Evolutionary conservation across 1,140 invertebrate genomes (phyloP), one percentile per base, ranked within the genome.

Genomic region (Drosophila santomea): DNA sequence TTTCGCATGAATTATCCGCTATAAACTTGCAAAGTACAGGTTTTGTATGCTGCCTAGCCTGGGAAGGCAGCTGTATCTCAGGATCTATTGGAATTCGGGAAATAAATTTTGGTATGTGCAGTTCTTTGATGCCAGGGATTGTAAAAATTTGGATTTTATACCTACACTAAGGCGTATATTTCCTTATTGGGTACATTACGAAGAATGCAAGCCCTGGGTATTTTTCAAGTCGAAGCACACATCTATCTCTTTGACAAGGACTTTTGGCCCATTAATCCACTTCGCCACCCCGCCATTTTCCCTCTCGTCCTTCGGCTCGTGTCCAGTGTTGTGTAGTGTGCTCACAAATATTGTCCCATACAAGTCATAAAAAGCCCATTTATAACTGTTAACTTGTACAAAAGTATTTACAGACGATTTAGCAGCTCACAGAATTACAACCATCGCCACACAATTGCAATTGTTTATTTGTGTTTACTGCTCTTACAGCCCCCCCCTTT

Each of bases 321-420:
- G 67, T 69, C 64, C 67, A 71, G 52, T 47, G 51, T 47, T 50
- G 56, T 79, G 62, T 74, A 47, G 66, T 57, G 51, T 52, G 41
- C 55, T 58, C 75, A 75, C 75, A 83, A 84, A 68, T 85, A 85
- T 86, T 86, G 83, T 86, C 78, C 74, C 79, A 81, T 74, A 81
- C 78, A 79, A 88, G 83, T 88, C 83, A 88, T 88, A 88, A 88
- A 88, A 88, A 73, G 84, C 72, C 84, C 83, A 88, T 88, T 88
- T 88, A 88, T 89, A 89, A 88, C 84, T 83, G 83, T 88, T 88
- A 88, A 88, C 83, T 89, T 88, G 84, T 88, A 88, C 84, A 80
- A 88, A 88, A 88, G 83, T 88, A 88, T 88, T 88, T 88, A 88
- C 83, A 88, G 83, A 79, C 83, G 83, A 88, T 88, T 88, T 88